phyloP scores from a whole-genome alignment of 2,888 invertebrate genomes.

The Gisinianus flammeolus region DNA sequence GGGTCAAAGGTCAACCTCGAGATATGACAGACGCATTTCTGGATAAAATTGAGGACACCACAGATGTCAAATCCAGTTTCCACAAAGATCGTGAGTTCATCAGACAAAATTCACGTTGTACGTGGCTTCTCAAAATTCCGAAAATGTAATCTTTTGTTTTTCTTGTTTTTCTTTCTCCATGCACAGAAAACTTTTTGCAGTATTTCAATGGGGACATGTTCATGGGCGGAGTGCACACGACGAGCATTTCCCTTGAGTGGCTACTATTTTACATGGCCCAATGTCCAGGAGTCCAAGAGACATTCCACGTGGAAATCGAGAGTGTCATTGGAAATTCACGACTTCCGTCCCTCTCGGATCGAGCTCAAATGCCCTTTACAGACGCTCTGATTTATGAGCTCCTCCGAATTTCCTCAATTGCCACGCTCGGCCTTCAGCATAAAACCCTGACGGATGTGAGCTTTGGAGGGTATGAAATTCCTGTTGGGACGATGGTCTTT shows the following conservation, averaged over 20 bases:
- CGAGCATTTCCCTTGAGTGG: conserved; percentile 49
- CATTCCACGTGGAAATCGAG: conserved; percentile 48
- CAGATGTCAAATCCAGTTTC: too few relatives aligned
- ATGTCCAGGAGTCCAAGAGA: conserved; percentile 47
- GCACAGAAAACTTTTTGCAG: conserved; percentile 33
- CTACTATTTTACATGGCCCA: conserved; percentile 46
- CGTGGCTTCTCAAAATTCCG: too few relatives aligned
- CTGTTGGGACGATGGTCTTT: conserved; percentile 47
- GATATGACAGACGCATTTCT: too few relatives aligned
- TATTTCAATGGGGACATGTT: conserved; percentile 45
- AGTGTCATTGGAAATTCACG: conserved; percentile 44
- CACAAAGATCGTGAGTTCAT: too few relatives aligned
- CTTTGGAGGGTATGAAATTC: conserved; percentile 46
- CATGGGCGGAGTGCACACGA: conserved; percentile 46
- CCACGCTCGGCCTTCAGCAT: conserved; percentile 50
- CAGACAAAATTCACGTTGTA: too few relatives aligned
- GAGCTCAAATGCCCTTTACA: conserved; percentile 49
- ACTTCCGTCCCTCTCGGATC: conserved; percentile 43
- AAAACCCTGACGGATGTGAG: conserved; percentile 32
- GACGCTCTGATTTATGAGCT: conserved; percentile 51
- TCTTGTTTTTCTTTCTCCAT: too few relatives aligned
- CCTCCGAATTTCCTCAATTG: conserved; percentile 45
- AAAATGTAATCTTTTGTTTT: too few relatives aligned
- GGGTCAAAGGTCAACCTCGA: too few relatives aligned
- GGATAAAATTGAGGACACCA: too few relatives aligned